Evolutionary conservation across 64 coral and sea anemone species (phyloP), one percentile per base, ranked within the genome.

Genomic region (Pocillopora damicornis): DNA sequence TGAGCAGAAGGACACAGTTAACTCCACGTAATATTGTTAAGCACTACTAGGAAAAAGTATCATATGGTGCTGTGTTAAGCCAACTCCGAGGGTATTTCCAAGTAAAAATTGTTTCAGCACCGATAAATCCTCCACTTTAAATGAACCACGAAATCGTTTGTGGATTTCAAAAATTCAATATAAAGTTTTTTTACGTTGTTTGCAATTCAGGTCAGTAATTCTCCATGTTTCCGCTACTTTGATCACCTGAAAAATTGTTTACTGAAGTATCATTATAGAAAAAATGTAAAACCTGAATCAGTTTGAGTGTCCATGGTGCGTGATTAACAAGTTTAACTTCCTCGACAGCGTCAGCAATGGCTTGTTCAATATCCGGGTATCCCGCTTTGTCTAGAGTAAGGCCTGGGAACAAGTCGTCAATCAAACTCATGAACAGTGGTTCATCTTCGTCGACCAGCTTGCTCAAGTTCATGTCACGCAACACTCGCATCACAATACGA

Each of bases 401-500:
- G 74, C 97, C 97, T 37, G 97, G 97, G 84, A 99, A 99, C 78
- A 99, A 92, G 83, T 99, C 97, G 51, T 99, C 97, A 25, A 99
- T 99, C 73, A 99, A 86, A 91, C 97, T 99, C 61, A 99, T 83
- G 51, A 99, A 99, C 25, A 99, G 79, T 16, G 97, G 97, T 75
- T 99, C 97, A 76, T 99, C 97, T 80, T 99, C 97, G 57, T 99
- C 97, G 5, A 99, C 97, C 5, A 99, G 90, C 37, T 99, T 99
- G 81, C 97, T 99, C 45, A 99, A 80, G 68, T 99, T 99, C 97
- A 99, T 99, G 90, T 99, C 97, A 75, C 97, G 97, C 23, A 99
- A 75, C 30, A 99, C 97, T 80, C 97, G 80, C 97, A 99, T 99
- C 57, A 99, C 97, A 75, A 98, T 98, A 20, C 92, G 83, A 75